phyloP scores from a whole-genome alignment of 2,113 vertebrate genomes.

The Podilymbus podiceps region DNA sequence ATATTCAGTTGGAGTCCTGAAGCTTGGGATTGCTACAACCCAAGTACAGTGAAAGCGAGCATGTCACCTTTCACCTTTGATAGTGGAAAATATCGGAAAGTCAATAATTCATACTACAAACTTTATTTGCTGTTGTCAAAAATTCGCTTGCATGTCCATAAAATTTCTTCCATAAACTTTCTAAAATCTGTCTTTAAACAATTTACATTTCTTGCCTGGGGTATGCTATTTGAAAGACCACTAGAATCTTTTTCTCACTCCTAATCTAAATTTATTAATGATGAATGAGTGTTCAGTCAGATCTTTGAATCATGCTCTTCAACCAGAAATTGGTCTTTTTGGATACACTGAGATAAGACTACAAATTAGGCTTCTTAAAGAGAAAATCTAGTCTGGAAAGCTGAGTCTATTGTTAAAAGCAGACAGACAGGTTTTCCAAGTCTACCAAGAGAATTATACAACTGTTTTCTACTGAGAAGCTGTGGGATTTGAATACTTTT shows the following conservation, averaged over 20 bases:
- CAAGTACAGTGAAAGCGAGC: neutral
- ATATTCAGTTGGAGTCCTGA: neutral
- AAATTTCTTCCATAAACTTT: neutral
- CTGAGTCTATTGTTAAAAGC: neutral
- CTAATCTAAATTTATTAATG: slow-evolving; percentile 12
- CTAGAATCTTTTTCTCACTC: neutral
- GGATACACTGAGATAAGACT: neutral
- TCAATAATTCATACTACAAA: neutral
- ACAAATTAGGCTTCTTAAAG: neutral
- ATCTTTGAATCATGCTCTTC: neutral
- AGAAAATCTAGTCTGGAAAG: neutral
- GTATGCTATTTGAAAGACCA: neutral
- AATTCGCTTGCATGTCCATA: neutral
- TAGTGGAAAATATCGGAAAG: neutral
- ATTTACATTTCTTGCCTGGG: neutral
- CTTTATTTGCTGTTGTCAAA: neutral
- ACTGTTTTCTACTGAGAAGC: neutral
- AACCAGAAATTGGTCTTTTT: neutral
- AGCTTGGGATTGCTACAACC: neutral
- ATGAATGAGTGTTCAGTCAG: neutral
- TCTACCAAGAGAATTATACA: slow-evolving; percentile 29
- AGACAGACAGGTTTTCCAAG: neutral
- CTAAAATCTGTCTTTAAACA: neutral
- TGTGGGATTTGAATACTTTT: neutral
- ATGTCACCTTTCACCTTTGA: neutral